These are phyloP conservation scores for Thecophora atra DNA, from an alignment of 2,888 invertebrate species.

Conservation along the genomic window DNA sequence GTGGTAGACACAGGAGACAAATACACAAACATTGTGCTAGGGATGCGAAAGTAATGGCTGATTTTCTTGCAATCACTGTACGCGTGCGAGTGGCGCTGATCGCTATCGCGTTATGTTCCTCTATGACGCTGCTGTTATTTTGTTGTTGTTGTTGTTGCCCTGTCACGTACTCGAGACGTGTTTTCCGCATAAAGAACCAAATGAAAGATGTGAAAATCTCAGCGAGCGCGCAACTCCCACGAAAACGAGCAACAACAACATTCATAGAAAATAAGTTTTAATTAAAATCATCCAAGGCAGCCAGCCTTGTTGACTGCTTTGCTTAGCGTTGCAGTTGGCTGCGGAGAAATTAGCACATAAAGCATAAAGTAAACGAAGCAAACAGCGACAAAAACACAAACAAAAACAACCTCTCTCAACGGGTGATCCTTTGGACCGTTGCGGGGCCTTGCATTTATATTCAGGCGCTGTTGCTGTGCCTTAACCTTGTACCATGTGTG, in stretches of 20 bases:
- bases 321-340: constrained; percentile 3
- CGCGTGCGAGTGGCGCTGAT: constrained; percentile 24
- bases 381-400: not conserved
- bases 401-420: not conserved
- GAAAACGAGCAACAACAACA: constrained; percentile 8
- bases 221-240: not conserved
- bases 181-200: constrained; percentile 32
- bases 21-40: not conserved
- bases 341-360: too few relatives aligned
- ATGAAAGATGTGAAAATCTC: constrained; percentile 14
- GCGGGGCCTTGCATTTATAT: too few relatives aligned
- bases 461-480: too few relatives aligned
- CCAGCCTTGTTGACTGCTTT: not conserved
- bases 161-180: constrained; percentile 46
- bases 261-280: constrained; percentile 24
- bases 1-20: not conserved
- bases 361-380: too few relatives aligned
- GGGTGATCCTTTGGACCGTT: not conserved
- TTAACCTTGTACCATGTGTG: too few relatives aligned
- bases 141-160: constrained; percentile 20
- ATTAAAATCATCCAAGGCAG: constrained; percentile 29
- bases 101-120: constrained; percentile 1
- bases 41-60: constrained; percentile 23
- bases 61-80: constrained; percentile 24
- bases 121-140: constrained; percentile 15